phyloP scores from a whole-genome alignment of 1,140 invertebrate genomes.

The Drosophila bocqueti region DNA sequence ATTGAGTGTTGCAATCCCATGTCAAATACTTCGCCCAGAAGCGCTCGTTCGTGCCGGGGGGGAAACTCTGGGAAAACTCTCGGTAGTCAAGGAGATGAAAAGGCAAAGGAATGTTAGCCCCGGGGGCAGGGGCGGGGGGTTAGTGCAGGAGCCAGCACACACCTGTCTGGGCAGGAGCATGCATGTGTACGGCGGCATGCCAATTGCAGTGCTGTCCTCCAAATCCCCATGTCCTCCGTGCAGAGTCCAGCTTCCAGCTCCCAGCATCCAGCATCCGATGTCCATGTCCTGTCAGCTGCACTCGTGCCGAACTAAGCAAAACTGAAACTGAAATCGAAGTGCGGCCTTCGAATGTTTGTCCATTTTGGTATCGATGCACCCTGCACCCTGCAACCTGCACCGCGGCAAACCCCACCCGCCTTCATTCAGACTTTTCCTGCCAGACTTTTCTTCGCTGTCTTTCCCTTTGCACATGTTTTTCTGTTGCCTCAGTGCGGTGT shows the following conservation, averaged over 20 bases:
- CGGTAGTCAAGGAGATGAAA: conserved; percentile 7
- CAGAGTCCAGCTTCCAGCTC: not conserved
- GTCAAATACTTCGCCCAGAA: conserved; percentile 36
- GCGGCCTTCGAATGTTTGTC: conserved; percentile 53
- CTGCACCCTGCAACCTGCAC: not conserved
- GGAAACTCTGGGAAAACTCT: not conserved
- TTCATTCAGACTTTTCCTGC: conserved; percentile 1
- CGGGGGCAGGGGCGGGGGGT: not conserved
- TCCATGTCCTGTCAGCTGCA: conserved; percentile 65
- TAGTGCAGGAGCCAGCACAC: not conserved
- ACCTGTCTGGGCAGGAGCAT: conserved; percentile 22
- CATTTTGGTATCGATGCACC: conserved; percentile 39
- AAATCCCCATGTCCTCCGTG: conserved; percentile 2
- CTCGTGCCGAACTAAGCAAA: conserved; percentile 70
- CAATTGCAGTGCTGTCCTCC: conserved; percentile 5
- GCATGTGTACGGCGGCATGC: conserved; percentile 26
- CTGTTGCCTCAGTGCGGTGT: not conserved
- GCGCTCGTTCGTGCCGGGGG: not conserved
- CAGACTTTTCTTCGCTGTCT: not conserved
- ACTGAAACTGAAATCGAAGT: conserved; percentile 72
- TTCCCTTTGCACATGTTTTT: not conserved
- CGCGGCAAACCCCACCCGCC: not conserved
- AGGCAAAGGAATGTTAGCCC: conserved; percentile 10
- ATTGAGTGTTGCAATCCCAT: conserved; percentile 34
- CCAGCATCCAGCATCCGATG: conserved; percentile 16